Evolutionary conservation across 2,113 vertebrate genomes (phyloP).

Genomic region (Globicephala melas): DNA sequence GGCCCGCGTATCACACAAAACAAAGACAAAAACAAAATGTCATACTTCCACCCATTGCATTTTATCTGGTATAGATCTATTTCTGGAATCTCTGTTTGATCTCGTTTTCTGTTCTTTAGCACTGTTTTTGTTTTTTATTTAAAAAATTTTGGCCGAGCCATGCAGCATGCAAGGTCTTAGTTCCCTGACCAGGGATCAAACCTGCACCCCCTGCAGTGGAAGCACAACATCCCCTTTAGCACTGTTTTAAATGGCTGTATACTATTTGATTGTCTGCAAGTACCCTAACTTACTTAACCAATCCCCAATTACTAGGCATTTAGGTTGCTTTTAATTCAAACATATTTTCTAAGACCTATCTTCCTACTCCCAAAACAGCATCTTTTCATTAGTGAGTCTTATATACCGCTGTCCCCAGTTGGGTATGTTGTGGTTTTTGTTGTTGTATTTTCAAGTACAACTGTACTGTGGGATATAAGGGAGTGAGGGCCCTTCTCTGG

Average conservation of each 20-base stretch:
- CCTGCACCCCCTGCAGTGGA: too few relatives aligned
- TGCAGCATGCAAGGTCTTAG: too few relatives aligned
- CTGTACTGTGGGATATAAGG: neutral
- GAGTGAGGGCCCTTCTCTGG: neutral
- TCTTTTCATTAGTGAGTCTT: neutral
- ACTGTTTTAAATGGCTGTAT: neutral
- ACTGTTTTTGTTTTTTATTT: neutral
- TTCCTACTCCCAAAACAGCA: neutral
- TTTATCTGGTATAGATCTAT: neutral
- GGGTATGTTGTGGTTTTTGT: neutral
- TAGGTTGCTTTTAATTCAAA: neutral
- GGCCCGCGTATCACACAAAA: too few relatives aligned
- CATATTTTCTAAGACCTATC: slow-evolving; percentile 5
- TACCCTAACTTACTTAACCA: neutral
- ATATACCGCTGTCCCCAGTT: neutral
- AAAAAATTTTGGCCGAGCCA: too few relatives aligned
- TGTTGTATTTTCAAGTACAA: neutral
- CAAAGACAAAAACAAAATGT: neutral
- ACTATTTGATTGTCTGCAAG: neutral
- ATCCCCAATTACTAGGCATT: neutral
- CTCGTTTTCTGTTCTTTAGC: neutral
- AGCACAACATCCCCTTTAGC: too few relatives aligned
- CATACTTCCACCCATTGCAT: neutral
- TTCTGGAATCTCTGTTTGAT: neutral
- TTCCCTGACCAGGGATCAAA: too few relatives aligned